Evolutionary conservation across 1,140 invertebrate species (phyloP), one percentile per base, ranked within the genome.

Genomic region (Saxidomus purpurata): DNA sequence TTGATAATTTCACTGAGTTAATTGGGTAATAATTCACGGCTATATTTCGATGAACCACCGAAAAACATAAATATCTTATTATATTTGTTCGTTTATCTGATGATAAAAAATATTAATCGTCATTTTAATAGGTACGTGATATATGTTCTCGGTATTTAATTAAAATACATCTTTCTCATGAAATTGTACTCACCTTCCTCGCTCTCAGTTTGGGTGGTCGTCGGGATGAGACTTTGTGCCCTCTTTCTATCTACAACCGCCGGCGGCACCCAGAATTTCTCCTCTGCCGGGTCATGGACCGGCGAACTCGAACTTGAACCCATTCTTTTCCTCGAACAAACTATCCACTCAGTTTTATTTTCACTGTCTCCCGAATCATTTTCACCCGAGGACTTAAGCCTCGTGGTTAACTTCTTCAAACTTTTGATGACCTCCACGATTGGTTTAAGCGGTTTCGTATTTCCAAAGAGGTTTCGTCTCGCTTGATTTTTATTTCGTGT

Each of bases 191-290:
- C 38, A 89, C 87, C 87, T 55, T 89, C 87, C 28, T 89, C 87
- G 43, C 87, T 83, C 40, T 89, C 80, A 40, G 69, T 36, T 22
- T 76, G 84, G 36, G 67, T 55, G 13, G 71, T 63, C 40, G 80
- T 83, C n/a, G 87, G 87, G 25, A 89, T 47, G 9, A 89, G 49
- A 63, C 87, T 89, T 47, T 89, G 80, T 0, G 87, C 87, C 19
- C 87, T 43, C 40, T 89, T 89, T 38, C 87, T 43, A 25, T 89
- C 87, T 8, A 82, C 11, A 6, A 89, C 87, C 13, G 80, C 59
- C 25, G 87, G 47, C 69, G 87, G 87, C 1, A 89, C 87, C 87
- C 87, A 89, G 38, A 89, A 89, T 28, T 74, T 89, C 40, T 83
- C 87, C 19, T 81, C 80, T 6, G 74, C 63, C 22, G 63, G 38